Conservation (phyloP, 2,888 invertebrate genomes). For the Melanostoma mellinum region DNA sequence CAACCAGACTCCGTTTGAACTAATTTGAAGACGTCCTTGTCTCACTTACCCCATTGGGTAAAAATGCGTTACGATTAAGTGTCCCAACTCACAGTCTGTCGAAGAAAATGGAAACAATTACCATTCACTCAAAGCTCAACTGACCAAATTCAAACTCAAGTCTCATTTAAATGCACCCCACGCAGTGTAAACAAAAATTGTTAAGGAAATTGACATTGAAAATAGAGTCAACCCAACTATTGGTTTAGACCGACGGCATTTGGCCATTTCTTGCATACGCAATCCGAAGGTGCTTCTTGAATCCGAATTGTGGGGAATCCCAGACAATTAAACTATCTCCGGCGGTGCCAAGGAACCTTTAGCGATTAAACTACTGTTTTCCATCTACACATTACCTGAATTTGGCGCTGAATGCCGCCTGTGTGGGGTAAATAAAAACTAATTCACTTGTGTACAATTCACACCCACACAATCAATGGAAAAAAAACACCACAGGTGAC, state of each 20-base stretch:
- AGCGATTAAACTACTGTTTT: constrained; percentile 35
- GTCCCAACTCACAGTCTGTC: not conserved
- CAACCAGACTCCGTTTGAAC: not conserved
- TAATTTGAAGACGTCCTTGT: constrained; percentile 9
- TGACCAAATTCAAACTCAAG: not conserved
- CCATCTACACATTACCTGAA: not conserved
- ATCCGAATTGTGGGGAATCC: constrained; percentile 48
- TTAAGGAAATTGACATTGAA: constrained; percentile 60
- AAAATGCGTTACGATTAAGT: no score
- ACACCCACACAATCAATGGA: constrained; percentile 8
- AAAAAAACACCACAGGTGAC: constrained; percentile 45
- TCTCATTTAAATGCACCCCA: constrained; percentile 36
- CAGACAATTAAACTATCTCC: constrained; percentile 20
- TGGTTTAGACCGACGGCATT: constrained; percentile 4
- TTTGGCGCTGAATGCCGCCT: constrained; percentile 36
- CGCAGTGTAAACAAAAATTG: constrained; percentile 12
- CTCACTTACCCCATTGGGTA: not conserved
- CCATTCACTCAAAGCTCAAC: not conserved
- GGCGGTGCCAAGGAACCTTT: constrained; percentile 28
- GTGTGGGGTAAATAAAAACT: constrained; percentile 55
- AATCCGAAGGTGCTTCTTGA: constrained; percentile 38
- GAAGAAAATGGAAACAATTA: not conserved
- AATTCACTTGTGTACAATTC: constrained; percentile 44
- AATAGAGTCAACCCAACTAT: constrained; percentile 1
- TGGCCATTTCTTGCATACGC: constrained; percentile 51